phyloP scores from a whole-genome alignment of 2,888 invertebrate species.

The Ormyrus nitidulus region DNA sequence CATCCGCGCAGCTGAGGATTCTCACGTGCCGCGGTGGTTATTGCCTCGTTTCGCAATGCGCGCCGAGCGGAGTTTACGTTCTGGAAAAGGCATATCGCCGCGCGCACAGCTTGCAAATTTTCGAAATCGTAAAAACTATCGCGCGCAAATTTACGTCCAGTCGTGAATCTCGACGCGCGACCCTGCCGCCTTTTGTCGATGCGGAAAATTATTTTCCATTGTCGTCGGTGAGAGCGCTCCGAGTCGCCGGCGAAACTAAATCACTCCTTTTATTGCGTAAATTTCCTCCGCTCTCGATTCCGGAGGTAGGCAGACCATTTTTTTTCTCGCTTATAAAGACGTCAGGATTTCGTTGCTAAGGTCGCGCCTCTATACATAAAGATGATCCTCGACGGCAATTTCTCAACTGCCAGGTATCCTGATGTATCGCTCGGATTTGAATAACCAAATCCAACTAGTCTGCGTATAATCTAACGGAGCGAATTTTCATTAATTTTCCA shows the following conservation, averaged over 20 bases:
- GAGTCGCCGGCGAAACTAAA: not conserved
- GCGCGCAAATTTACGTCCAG: slow-evolving; percentile 9
- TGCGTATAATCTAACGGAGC: too few relatives aligned
- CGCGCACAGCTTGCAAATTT: slow-evolving; percentile 10
- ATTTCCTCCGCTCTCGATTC: too few relatives aligned
- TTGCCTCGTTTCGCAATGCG: too few relatives aligned
- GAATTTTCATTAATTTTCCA: slow-evolving; percentile 16
- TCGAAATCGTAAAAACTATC: slow-evolving; percentile 16
- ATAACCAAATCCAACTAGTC: too few relatives aligned
- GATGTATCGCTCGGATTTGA: too few relatives aligned
- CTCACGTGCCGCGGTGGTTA: slow-evolving; percentile 1
- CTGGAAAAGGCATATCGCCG: not conserved
- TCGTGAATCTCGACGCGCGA: slow-evolving; percentile 3
- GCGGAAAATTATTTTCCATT: not conserved
- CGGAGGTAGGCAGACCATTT: too few relatives aligned
- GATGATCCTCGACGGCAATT: too few relatives aligned
- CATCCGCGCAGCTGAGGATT: not conserved
- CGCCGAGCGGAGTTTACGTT: slow-evolving; percentile 7
- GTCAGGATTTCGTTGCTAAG: too few relatives aligned
- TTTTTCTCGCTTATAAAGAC: too few relatives aligned
- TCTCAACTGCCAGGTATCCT: too few relatives aligned
- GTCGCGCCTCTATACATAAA: too few relatives aligned
- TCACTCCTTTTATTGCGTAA: too few relatives aligned
- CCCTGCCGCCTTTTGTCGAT: not conserved
- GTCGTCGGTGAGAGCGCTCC: not conserved